phyloP scores from a whole-genome alignment of 2,888 invertebrate genomes.

The Tanytarsus gracilentus region DNA sequence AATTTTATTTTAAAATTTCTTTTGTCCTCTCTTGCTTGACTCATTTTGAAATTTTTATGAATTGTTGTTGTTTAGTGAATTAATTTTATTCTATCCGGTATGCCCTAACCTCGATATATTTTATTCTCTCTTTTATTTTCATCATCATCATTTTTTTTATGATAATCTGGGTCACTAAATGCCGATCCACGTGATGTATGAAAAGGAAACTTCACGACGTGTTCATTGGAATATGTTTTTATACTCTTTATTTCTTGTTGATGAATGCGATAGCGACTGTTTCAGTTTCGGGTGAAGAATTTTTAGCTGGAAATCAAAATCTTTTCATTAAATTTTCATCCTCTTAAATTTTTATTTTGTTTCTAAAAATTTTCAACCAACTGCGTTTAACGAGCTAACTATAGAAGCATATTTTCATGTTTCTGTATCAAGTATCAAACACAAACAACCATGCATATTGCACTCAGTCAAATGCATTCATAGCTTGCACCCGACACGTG shows the following conservation, averaged over 20 bases:
- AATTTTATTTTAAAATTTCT: neutral
- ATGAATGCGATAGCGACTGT: neutral
- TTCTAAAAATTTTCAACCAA: no score
- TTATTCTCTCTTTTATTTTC: constrained; percentile 18
- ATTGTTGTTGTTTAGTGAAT: neutral
- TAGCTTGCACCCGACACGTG: no score
- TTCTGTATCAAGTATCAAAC: no score
- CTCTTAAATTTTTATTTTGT: no score
- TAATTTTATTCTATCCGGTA: no score
- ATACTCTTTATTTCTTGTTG: no score
- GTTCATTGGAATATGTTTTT: neutral
- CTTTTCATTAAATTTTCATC: no score
- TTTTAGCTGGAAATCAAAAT: neutral
- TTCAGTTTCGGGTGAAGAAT: neutral
- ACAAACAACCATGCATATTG: no score
- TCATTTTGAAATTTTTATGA: neutral
- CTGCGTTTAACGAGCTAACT: no score
- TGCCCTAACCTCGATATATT: no score
- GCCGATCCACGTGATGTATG: constrained; percentile 5
- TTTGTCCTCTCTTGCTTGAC: neutral
- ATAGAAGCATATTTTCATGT: no score
- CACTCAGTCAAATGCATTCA: no score
- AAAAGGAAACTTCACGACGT: neutral
- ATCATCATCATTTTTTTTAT: constrained; percentile 2
- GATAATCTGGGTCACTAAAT: constrained; percentile 18